Percentiles rank a stretch among this genome's conserved stretches.
Evolutionary conservation across 2,888 invertebrate species (phyloP).

Genomic region (Leptinotarsa rubiginosa): DNA sequence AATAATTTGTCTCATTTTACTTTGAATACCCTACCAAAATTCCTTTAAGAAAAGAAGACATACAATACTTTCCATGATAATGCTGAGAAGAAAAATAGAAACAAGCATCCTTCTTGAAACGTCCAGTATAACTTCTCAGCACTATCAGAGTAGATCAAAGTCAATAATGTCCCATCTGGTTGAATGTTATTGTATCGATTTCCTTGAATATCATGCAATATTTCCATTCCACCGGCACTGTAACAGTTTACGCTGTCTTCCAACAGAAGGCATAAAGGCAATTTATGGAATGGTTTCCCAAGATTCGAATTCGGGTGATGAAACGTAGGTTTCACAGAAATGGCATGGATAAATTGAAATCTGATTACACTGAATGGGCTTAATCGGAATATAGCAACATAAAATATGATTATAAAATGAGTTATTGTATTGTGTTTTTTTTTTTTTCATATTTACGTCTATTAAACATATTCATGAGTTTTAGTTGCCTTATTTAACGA

Average conservation of each 20-base stretch:
- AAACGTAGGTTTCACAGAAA: neutral
- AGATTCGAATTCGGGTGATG: neutral
- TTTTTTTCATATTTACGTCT: no score
- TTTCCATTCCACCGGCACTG: neutral
- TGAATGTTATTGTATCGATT: constrained; percentile 10
- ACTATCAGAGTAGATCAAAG: neutral
- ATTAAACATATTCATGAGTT: no score
- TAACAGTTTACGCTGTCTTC: constrained; percentile 3
- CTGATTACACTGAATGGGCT: neutral
- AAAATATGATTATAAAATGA: no score
- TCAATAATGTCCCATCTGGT: constrained; percentile 5
- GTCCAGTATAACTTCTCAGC: neutral
- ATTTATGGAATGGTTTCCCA: constrained; percentile 4
- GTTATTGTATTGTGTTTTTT: no score
- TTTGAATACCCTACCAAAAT: no score
- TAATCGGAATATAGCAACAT: neutral
- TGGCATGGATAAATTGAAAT: neutral
- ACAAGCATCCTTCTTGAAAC: no score
- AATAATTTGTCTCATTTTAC: no score
- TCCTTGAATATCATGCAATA: neutral
- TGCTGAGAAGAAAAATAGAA: no score
- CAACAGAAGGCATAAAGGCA: constrained; percentile 3
- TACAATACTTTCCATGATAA: no score
- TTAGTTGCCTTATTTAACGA: no score
- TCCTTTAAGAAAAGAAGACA: no score